A percentile compares a stretch with the other conserved stretches of the same genome.
These are phyloP conservation scores for Leptopilina myrica DNA, from an alignment of 2,888 invertebrate species.

Conservation along the genomic window DNA sequence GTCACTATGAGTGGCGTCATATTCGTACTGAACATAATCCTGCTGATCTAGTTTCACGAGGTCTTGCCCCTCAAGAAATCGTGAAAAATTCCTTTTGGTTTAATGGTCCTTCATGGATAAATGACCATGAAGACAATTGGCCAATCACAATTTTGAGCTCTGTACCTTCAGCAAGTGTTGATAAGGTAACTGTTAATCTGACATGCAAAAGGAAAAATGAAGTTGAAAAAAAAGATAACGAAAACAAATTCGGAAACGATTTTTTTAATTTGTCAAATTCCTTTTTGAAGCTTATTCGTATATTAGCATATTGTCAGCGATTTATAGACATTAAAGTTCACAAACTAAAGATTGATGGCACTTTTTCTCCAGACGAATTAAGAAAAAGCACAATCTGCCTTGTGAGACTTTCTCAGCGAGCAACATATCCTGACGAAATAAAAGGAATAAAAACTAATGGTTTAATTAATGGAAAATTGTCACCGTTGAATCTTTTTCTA, in stretches of 20 bases:
- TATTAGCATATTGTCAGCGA: neutral
- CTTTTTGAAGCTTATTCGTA: neutral
- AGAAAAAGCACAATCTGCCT: neutral
- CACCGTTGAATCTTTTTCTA: conserved; percentile 13
- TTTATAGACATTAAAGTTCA: neutral
- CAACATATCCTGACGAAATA: conserved; percentile 4
- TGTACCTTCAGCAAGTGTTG: no score
- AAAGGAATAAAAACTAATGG: neutral
- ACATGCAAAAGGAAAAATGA: neutral
- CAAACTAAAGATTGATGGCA: neutral
- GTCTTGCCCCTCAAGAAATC: neutral
- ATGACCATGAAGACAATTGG: neutral
- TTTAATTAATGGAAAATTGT: conserved; percentile 43
- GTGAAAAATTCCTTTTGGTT: neutral
- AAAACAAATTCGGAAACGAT: neutral
- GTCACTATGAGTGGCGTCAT: neutral
- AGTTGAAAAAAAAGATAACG: neutral
- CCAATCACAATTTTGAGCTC: neutral
- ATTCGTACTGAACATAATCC: neutral
- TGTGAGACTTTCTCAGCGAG: neutral
- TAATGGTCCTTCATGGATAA: neutral
- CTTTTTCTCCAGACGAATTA: neutral
- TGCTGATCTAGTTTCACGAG: neutral
- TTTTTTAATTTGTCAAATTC: neutral
- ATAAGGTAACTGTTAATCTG: neutral